Percentiles rank a stretch among this genome's conserved stretches.
These are phyloP conservation scores for Cossypha dichroa DNA, from an alignment of 2,797 vertebrate species.

Conservation along the genomic window DNA sequence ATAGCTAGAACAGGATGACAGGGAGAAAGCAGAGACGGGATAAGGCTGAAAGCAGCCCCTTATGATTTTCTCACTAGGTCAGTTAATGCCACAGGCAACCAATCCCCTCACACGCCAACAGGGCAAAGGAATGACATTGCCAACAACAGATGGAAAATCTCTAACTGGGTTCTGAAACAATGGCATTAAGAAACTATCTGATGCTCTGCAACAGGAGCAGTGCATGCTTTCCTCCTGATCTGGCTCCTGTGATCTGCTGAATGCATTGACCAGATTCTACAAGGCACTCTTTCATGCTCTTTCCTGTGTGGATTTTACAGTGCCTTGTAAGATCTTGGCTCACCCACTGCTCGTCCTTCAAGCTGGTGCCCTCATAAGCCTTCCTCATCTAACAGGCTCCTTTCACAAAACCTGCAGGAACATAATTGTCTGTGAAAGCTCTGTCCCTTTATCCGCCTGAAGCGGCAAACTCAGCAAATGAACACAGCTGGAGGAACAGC, in stretches of 20 bases:
- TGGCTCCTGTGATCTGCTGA: not conserved
- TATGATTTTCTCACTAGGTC: not conserved
- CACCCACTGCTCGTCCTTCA: not conserved
- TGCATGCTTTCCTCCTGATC: not conserved
- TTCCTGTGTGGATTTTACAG: not conserved
- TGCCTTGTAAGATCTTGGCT: not conserved
- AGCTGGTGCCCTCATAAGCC: not conserved
- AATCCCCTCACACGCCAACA: rapidly evolving
- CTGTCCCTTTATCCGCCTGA: not conserved
- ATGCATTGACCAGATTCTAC: rapidly evolving
- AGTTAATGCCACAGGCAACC: not conserved
- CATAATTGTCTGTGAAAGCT: not conserved
- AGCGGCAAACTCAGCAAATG: not conserved
- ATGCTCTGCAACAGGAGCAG: not conserved
- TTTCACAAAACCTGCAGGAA: not conserved
- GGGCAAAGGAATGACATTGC: not conserved
- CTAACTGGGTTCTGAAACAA: not conserved
- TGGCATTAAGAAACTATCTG: not conserved
- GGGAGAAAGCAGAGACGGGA: not conserved
- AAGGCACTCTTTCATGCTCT: not conserved
- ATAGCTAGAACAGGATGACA: not conserved
- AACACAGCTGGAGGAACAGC: not conserved
- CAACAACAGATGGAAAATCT: not conserved
- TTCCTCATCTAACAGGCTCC: not conserved
- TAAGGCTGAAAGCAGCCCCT: not conserved